phyloP scores from a whole-genome alignment of 1,140 invertebrate genomes.

The Hetaerina americana region DNA sequence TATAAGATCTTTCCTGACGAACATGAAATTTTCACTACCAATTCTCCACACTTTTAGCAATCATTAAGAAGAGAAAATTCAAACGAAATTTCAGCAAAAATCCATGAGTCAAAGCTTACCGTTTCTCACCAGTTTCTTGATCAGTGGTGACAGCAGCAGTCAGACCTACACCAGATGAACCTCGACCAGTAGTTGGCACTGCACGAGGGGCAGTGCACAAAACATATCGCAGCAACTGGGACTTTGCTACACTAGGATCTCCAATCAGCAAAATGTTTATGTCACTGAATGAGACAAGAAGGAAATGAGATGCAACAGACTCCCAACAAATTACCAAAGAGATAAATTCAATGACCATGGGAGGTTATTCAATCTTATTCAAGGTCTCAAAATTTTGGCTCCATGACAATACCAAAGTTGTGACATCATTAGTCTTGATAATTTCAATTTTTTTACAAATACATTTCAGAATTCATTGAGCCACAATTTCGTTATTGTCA shows the following conservation, averaged over 20 bases:
- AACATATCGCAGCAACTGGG: conserved; percentile 91
- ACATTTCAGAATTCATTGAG: too few relatives aligned
- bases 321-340: too few relatives aligned
- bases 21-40: conserved; percentile 1
- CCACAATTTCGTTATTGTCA: too few relatives aligned
- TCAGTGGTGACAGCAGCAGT: conserved; percentile 97
- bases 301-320: too few relatives aligned
- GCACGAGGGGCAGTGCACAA: conserved; percentile 86
- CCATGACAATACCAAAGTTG: too few relatives aligned
- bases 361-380: too few relatives aligned
- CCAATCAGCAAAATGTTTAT: conserved; percentile 96
- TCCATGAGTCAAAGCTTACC: conserved; percentile 23
- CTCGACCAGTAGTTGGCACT: conserved; percentile 92
- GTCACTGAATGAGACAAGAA: conserved; percentile 45
- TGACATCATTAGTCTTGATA: too few relatives aligned
- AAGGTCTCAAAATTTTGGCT: too few relatives aligned
- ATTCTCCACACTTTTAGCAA: background rate
- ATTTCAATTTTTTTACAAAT: too few relatives aligned
- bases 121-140: conserved; percentile 78
- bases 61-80: background rate
- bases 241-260: conserved; percentile 98
- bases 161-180: conserved; percentile 91
- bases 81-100: conserved; percentile 10
- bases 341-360: too few relatives aligned
- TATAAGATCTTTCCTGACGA: too few relatives aligned